Base-by-base conservation (phyloP, 2,797 vertebrate species). In the Anas capensis region DNA sequence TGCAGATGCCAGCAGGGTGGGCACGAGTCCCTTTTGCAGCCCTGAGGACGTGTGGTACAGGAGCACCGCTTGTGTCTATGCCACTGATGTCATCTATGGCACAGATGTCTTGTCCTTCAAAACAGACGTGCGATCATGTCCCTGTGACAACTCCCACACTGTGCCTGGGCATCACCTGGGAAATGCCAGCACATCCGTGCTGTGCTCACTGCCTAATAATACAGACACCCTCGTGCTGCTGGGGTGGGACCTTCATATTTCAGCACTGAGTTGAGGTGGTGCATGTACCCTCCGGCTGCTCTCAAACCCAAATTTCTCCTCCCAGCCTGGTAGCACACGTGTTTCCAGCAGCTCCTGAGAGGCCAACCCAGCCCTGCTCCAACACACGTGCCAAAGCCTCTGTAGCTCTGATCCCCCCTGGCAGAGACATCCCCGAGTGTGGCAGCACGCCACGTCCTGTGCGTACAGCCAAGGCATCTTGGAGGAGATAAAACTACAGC, bases 401-500 rank as follows among this genome's bases (percentile, higher is more conserved):
- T 2, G 1, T 29, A 68, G 40, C 82, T 75, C 51, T 54, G 40
- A 38, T 94, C 7, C 72, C 71, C 15, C 1, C n/a, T 10, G 82
- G 90, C 76, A 86, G 33, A 0, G 0, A 46, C 0, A 0, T 34
- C 76, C 64, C 87, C 73, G 31, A 4, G 70, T 19, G 72, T 84
- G 88, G 86, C 34, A 0, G 86, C 83, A 93, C 31, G 34, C 90
- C 91, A 88, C 13, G 58, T 93, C 90, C 93, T 88, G 86, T 73
- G 6, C 29, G 2, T 33, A 15, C 0, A 0, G 93, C 88, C 94
- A 94, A 95, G 80, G 54, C 90, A 95, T 79, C 90, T 75, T 14
- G 1, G 77, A 92, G 80, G 58, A 95, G 90, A 94, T 88, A 93
- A 80, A 95, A 34, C 75, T 62, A 4, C 77, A 91, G 77, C 69